Percentiles rank a stretch among this genome's conserved stretches.
phyloP scores from a whole-genome alignment of 2,888 invertebrate species.

The Morpho achilles region DNA sequence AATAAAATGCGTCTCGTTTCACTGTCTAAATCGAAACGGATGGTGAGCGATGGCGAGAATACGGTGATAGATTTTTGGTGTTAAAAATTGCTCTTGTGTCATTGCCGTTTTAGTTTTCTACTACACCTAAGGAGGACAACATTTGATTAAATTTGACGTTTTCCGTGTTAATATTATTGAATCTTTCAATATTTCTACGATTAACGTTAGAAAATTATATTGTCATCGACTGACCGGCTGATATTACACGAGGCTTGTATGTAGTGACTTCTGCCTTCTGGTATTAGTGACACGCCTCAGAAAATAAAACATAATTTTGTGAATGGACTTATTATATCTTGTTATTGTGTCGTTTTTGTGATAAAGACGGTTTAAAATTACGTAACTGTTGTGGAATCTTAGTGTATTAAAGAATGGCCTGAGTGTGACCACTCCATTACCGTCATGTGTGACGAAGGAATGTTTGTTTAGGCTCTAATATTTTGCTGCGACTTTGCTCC shows the following conservation, averaged over 20 bases:
- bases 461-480: constrained; percentile 78
- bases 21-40: constrained; percentile 68
- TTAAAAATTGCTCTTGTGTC: constrained; percentile 76
- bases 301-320: constrained; percentile 76
- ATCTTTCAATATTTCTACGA: constrained; percentile 61
- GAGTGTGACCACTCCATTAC: constrained; percentile 78
- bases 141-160: constrained; percentile 61
- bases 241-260: constrained; percentile 80
- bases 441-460: constrained; percentile 79
- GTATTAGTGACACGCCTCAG: constrained; percentile 80
- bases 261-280: constrained; percentile 78
- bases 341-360: constrained; percentile 76
- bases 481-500: constrained; percentile 71
- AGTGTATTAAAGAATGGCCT: constrained; percentile 78
- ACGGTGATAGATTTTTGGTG: constrained; percentile 80
- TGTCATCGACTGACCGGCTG: constrained; percentile 80
- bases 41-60: constrained; percentile 80
- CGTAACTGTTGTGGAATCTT: constrained; percentile 79
- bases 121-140: constrained; percentile 58
- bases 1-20: constrained; percentile 78
- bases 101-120: constrained; percentile 70
- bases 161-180: constrained; percentile 59
- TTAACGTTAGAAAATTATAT: constrained; percentile 71
- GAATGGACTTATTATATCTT: constrained; percentile 72
- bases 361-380: constrained; percentile 75